Evolutionary conservation across 1,140 invertebrate genomes (phyloP), one percentile per base, ranked within the genome.

Genomic region (Lethocerus indicus): DNA sequence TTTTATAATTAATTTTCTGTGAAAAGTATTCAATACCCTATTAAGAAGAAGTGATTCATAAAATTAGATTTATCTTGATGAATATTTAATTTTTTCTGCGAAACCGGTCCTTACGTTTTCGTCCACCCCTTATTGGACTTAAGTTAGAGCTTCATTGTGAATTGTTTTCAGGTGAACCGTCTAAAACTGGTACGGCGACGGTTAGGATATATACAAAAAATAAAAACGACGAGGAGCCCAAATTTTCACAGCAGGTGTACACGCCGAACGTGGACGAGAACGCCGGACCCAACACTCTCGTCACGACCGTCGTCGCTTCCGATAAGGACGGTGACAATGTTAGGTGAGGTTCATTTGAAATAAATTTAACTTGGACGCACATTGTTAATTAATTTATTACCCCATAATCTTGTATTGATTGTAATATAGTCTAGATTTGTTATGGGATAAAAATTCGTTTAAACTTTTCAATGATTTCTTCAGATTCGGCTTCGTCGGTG

Each of bases 241-340:
- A 92, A 65, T 94, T 93, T 64, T 92, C 87, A 1, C 90, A 94
- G 57, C 87, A 92, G 70, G 90, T 94, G 0, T 94, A 94, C 62
- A 93, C 89, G 1, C 89, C 90, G 0, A 94, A 93, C 67, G 88
- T 93, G 1, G 89, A 94, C 63, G 90, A 93, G 66, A 94, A 93
- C 64, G 89, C 89, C 13, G 89, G 89, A 2, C 85, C 88, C 0
- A 91, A 90, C 59, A 93, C 90, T 2, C 67, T 94, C 7, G 90
- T 93, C 0, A 93, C 89, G 7, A 94, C 89, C 13, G 90, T 93
- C 0, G 88, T 93, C 0, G 89, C 90, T 0, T 92, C 87, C 2
- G 90, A 94, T 61, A 94, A 93, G 67, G 90, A 94, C 63, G 89
- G 90, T 42, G 90, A 94, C 60, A 91, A 90, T 67, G 88, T 94